Conservation (phyloP, 2,888 invertebrate species). For the Amaurobius ferox region DNA sequence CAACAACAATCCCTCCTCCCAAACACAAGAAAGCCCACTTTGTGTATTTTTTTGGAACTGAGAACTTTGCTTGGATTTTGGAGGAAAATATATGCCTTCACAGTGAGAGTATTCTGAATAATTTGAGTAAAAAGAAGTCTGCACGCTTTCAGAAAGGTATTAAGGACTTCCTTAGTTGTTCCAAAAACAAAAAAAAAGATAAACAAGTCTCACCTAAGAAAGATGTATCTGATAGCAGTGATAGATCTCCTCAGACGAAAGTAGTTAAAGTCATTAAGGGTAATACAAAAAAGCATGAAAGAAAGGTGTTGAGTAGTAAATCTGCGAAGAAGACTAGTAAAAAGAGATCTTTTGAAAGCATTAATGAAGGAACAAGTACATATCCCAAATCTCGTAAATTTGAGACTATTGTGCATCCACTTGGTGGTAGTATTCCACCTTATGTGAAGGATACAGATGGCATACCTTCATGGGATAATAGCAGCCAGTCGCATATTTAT, state of each 20-base stretch:
- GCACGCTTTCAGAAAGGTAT: conserved; percentile 74
- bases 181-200: not conserved
- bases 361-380: too few species aligned
- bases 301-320: not conserved
- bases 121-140: conserved; percentile 85
- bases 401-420: too few species aligned
- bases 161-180: not conserved
- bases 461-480: too few species aligned
- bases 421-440: too few species aligned
- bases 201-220: not conserved
- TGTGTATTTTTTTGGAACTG: conserved; percentile 73
- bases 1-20: not conserved
- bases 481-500: too few species aligned
- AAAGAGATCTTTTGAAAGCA: too few species aligned
- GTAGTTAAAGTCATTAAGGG: not conserved
- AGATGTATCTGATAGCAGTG: too few species aligned
- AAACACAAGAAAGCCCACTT: conserved; percentile 42
- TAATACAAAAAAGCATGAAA: not conserved
- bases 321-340: not conserved
- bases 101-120: conserved; percentile 83
- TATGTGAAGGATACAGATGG: too few species aligned
- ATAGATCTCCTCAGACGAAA: not conserved
- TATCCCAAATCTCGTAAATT: too few species aligned
- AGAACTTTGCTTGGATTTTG: conserved; percentile 87
- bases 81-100: conserved; percentile 89